phyloP scores from a whole-genome alignment of 1,140 invertebrate species.

The Cryptotermes secundus region DNA sequence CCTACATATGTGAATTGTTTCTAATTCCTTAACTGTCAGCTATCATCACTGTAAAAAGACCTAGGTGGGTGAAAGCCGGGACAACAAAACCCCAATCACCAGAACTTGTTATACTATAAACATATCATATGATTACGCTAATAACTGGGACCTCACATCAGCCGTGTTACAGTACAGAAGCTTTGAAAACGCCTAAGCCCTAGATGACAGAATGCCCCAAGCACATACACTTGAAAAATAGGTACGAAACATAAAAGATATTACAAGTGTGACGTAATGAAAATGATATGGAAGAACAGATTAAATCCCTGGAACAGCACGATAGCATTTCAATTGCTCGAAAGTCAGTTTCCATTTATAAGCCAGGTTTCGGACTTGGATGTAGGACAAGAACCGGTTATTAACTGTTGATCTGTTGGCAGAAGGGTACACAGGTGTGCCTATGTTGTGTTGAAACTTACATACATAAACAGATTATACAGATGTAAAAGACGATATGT shows the following conservation, averaged over 20 bases:
- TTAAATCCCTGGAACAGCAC: neutral
- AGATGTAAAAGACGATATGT: constrained; percentile 14
- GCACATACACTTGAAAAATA: neutral
- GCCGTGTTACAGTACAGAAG: neutral
- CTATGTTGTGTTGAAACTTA: constrained; percentile 13
- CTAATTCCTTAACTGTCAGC: no score
- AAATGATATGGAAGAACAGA: neutral
- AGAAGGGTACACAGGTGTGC: constrained; percentile 3
- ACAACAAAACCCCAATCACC: neutral
- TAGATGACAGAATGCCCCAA: neutral
- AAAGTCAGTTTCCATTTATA: constrained; percentile 1
- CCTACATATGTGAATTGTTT: no score
- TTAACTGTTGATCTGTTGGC: constrained; percentile 16
- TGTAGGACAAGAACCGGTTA: constrained; percentile 11
- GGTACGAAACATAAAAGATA: neutral
- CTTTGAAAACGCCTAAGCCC: neutral
- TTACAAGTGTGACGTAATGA: neutral
- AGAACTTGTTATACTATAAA: neutral
- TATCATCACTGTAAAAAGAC: no score
- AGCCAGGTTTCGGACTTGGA: neutral
- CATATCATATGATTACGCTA: neutral
- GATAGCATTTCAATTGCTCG: neutral
- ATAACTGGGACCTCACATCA: neutral
- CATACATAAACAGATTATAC: neutral
- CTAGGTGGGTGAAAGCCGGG: neutral